Base-by-base conservation (phyloP, 2,888 invertebrate genomes). In the Unio delphinus region DNA sequence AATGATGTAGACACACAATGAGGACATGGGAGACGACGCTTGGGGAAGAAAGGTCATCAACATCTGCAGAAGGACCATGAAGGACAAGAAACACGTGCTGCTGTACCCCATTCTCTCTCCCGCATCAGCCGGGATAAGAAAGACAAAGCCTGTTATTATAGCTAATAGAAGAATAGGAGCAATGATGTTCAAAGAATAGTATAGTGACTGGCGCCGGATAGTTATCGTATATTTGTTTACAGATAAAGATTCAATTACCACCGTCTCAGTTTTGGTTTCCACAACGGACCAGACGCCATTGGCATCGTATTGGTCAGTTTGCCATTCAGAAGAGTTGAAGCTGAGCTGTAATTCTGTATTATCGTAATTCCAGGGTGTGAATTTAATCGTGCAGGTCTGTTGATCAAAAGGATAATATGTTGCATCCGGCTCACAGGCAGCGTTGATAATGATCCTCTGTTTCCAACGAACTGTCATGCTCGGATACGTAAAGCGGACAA, bases 51-150 rank as follows among this genome's bases (percentile, higher is more conserved):
- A 72, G 5, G 66, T 66, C 74, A 77, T 77, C 26, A 72, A 65
- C 23, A 73, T 73, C 65, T 77, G 76, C 30, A 77, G 59, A 15
- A 77, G 64, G 8, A 77, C 68, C 4, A 74, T 68, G 61, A 77
- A 77, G 18, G 76, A 70, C 60, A 77, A 61, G 61, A 77, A 77
- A 55, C 76, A 77, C 4, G 76, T 77, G 26, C 74, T 73, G 57
- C 66, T 71, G 64, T 74, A 77, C 7, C 76, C 76, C 5, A 73
- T 68, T 26, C 76, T 57, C 54, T 72, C 72, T 30, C 74, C 76
- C 5, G 72, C 72, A 18, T 63, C 76, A n/a, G 73, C 65, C 55
- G 76, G 76, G 34, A 77, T 63, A 55, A 77, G 28, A 28, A 77
- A 77, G n/a, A 77, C 65, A 45, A 74, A 69, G 8, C 76, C 76